These are phyloP conservation scores for Saccostrea glomerata DNA, from an alignment of 1,140 invertebrate genomes.

Conservation along the genomic window DNA sequence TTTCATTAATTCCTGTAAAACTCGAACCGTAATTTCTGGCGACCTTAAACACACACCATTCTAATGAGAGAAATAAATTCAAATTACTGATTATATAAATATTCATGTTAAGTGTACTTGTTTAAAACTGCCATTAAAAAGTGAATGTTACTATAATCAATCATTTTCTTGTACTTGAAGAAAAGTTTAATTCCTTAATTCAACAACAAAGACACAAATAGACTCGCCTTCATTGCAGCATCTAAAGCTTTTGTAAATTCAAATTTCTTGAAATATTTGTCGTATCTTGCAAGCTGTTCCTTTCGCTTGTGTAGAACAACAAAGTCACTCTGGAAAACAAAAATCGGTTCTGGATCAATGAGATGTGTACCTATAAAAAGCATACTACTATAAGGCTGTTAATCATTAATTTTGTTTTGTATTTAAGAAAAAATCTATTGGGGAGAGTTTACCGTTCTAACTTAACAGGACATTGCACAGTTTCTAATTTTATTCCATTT, in stretches of 20 bases:
- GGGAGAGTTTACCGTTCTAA: too few relatives aligned
- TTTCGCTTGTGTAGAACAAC: constrained; percentile 69
- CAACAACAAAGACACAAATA: background rate
- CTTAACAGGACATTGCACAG: too few relatives aligned
- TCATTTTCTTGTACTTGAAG: too few relatives aligned
- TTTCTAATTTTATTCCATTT: too few relatives aligned
- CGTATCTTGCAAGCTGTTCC: constrained; percentile 80
- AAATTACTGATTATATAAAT: too few relatives aligned
- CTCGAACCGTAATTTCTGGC: constrained; percentile 88
- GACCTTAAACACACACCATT: constrained; percentile 79
- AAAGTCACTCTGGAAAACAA: constrained; percentile 69
- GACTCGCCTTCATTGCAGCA: constrained; percentile 82
- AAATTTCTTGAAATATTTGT: constrained; percentile 88
- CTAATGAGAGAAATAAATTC: background rate
- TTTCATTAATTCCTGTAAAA: constrained; percentile 88
- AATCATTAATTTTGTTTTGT: too few relatives aligned
- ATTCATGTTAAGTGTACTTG: background rate
- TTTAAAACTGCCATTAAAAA: background rate
- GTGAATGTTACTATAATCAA: background rate
- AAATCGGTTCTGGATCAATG: too few relatives aligned
- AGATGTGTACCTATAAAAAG: too few relatives aligned
- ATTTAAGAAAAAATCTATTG: too few relatives aligned
- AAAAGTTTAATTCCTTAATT: too few relatives aligned
- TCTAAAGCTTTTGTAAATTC: constrained; percentile 90
- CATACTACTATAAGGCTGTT: too few relatives aligned